Base-by-base conservation (phyloP, 2,797 vertebrate species). In the Orestias chungarensis region DNA sequence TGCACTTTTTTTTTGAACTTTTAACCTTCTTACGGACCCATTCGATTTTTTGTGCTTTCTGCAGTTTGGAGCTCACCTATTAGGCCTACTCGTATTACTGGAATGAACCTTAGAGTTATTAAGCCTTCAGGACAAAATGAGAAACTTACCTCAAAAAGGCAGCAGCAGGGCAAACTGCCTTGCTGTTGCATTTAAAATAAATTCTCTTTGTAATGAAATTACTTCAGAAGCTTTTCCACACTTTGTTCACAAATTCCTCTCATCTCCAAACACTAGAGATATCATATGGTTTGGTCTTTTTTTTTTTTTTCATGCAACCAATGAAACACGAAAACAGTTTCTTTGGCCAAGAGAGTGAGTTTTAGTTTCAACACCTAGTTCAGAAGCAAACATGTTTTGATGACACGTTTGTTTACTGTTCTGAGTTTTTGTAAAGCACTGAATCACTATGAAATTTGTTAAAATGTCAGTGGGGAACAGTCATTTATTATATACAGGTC, bases 21-120 rank as follows among this genome's bases (percentile, higher is more conserved):
- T 52, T 42, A 62, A 14, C 2, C 25, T 62, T 25, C 25, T 62
- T 42, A 23, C 23, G 72, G 81, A 75, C 75, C 78, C 83, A 11
- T 54, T 71, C 79, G 68, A 66, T 70, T 64, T 78, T 31, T 71
- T 81, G 73, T 70, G 68, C 77, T 76, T 44, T 76, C 68, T 71
- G 62, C 82, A 89, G 87, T 78, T 86, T 69, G 70, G 23, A 76
- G 59, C 78, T 81, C 27, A 44, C 43, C 42, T 33, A 31, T 6
- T 25, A 66, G 27, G 27, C 42, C 27, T 31, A 47, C 4, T 46
- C 9, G 15, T 66, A 31, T 46, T 66, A 29, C 42, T 31, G 18
- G 25, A 66, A 66, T 33, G 17, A 10, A 46, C 17, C n/a, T 31
- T 12, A 4, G 59, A 40, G 59, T 62, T 62, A 62, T 62, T 62